phyloP scores from a whole-genome alignment of 2,113 vertebrate genomes.

The Asarcornis scutulata region DNA sequence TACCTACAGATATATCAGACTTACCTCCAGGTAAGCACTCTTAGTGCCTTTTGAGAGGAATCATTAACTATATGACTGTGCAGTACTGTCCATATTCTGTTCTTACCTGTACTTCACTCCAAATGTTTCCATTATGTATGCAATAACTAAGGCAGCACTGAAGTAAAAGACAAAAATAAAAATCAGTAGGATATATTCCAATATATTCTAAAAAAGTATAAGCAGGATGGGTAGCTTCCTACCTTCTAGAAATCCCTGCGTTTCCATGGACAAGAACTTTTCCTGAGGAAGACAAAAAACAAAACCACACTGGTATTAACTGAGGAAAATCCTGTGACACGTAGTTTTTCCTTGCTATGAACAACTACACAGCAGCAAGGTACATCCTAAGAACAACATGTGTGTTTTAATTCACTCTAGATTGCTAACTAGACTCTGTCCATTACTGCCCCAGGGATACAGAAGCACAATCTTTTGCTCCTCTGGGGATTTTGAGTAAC shows the following conservation, averaged over 20 bases:
- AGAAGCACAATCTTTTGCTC: background rate
- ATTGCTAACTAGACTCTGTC: background rate
- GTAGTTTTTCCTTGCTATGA: background rate
- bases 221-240: constrained; percentile 18
- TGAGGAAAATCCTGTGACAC: background rate
- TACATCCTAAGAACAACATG: background rate
- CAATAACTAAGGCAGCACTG: constrained; percentile 99
- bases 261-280: constrained; percentile 99
- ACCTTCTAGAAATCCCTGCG: constrained; percentile 99
- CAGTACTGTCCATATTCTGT: background rate
- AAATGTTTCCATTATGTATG: constrained; percentile 99
- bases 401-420: background rate
- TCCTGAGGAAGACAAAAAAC: constrained; percentile 73
- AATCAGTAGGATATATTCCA: background rate
- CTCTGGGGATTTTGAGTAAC: background rate
- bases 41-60: background rate
- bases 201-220: background rate
- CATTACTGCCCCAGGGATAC: background rate
- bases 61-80: background rate
- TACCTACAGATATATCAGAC: rapidly evolving
- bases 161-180: constrained; percentile 10
- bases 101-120: constrained; percentile 97
- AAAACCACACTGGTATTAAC: background rate
- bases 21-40: background rate
- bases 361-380: background rate